phyloP scores from a whole-genome alignment of 2,888 invertebrate genomes.

The Hetaerina titia region DNA sequence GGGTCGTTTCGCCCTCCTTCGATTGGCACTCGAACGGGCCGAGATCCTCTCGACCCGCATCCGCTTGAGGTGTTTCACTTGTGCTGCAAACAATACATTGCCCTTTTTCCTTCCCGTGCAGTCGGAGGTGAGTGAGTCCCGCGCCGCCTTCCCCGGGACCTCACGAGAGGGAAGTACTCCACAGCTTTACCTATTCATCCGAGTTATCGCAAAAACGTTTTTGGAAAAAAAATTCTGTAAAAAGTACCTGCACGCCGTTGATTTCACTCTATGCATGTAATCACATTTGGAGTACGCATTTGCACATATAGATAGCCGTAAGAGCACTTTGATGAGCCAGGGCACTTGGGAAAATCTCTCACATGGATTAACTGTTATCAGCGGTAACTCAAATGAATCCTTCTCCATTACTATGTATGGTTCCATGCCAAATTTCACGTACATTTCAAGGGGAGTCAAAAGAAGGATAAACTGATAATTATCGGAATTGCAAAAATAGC shows the following conservation, averaged over 20 bases:
- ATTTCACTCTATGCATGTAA: neutral
- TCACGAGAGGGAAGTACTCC: neutral
- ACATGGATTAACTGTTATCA: no score
- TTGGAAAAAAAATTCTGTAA: neutral
- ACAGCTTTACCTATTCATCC: neutral
- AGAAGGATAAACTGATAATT: no score
- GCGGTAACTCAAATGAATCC: no score
- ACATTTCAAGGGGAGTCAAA: no score
- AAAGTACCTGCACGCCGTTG: neutral
- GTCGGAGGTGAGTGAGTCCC: neutral
- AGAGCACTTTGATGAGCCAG: neutral
- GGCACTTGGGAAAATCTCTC: neutral
- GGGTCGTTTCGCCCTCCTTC: no score
- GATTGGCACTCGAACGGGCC: no score
- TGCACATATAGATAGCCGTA: neutral
- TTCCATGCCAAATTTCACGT: no score
- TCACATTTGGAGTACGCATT: neutral
- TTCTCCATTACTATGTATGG: no score
- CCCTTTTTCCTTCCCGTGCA: neutral
- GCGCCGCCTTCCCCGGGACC: neutral
- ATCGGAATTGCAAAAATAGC: no score
- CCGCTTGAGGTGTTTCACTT: no score
- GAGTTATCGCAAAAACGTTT: neutral
- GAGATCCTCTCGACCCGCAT: no score
- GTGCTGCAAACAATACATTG: neutral